Evolutionary conservation across 2,888 invertebrate genomes (phyloP), one percentile per base, ranked within the genome.

Genomic region (Atethmia centrago): DNA sequence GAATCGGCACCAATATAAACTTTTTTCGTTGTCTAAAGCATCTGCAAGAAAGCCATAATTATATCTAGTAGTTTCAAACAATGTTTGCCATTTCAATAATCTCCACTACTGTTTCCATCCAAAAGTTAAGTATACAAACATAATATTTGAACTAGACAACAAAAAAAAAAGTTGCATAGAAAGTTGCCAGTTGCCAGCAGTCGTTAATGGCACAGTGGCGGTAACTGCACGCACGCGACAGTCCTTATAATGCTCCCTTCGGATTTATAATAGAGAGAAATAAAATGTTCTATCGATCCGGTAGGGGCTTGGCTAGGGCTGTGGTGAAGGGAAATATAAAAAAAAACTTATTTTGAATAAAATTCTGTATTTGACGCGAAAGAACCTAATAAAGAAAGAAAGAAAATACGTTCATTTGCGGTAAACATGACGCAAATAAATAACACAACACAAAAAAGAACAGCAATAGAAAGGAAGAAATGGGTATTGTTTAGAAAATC

Each of bases 201-300:
- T 83, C 80, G 80, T 84, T 87, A 88, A 87, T 87, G 84, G 86
- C 80, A 70, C 70, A 77, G 78, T 82, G 77, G 82, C 87, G 83
- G 78, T 94, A 94, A 94, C 93, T 90, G 91, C 89, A 81, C 88
- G 92, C 95, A 95, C 95, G 95, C 95, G 95, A 91, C 95, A 87
- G 89, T 91, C 90, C 93, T 94, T 92, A 90, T 92, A 92, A 90
- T 87, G 67, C 59, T 91, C 93, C 94, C 93, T 90, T 87, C 89
- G 87, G 89, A 89, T 93, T 93, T 92, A 92, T 92, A 93, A 92
- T 92, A 91, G 89, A 83, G 87, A 89, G 90, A 91, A 93, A 87
- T 93, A 93, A 94, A 94, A 94, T 92, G 91, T 88, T 90, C 82
- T 93, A 94, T 94, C 92, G 94, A 93, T 92, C 92, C 86, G 72